Conservation (phyloP, 2,888 invertebrate genomes). For the Lumbricus terrestris region DNA sequence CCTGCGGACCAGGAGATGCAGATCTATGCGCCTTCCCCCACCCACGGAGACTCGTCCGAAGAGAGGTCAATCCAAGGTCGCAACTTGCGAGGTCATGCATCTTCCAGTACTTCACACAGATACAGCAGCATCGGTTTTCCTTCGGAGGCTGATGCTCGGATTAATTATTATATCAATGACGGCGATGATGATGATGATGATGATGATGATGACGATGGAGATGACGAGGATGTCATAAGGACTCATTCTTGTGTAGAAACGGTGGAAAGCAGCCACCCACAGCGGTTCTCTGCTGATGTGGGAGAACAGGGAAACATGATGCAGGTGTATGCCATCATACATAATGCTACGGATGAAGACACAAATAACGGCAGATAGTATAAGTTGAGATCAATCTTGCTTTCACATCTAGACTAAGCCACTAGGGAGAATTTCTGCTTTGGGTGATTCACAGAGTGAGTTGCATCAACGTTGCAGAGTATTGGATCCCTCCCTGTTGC, state of each 20-base stretch:
- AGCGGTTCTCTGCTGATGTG: not conserved
- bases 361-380: not conserved
- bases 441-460: not conserved
- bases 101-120: not conserved
- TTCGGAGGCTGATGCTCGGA: not conserved
- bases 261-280: not conserved
- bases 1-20: slow-evolving; percentile 12
- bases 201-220: not conserved
- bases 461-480: not conserved
- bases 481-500: not conserved
- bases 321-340: slow-evolving; percentile 6
- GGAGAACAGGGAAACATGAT: not conserved
- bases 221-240: not conserved
- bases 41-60: not conserved
- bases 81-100: not conserved
- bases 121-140: not conserved
- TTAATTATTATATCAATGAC: not conserved
- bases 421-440: not conserved
- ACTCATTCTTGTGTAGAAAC: not conserved
- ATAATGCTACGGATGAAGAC: not conserved
- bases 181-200: slow-evolving; percentile 9
- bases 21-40: not conserved
- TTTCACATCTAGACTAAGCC: not conserved
- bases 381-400: not conserved
- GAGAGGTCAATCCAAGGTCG: not conserved